These are phyloP conservation scores for Cheilosia scutellata DNA, from an alignment of 2,888 invertebrate species.

Conservation along the genomic window DNA sequence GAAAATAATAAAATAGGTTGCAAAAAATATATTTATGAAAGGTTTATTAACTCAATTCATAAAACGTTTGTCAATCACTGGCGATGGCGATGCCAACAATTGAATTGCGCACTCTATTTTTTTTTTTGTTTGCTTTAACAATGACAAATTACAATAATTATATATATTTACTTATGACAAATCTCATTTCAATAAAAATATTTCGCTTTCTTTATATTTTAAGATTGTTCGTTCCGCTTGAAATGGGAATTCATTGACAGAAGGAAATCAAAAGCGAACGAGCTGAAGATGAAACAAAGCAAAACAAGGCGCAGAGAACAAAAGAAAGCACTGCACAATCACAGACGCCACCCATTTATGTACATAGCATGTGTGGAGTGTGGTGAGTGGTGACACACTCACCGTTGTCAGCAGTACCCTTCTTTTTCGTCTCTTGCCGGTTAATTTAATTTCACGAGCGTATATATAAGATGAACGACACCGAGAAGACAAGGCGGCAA, in stretches of 20 bases:
- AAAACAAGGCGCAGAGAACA: conserved; percentile 27
- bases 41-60: too few species aligned
- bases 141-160: too few species aligned
- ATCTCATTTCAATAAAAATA: conserved; percentile 16
- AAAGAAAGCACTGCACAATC: conserved; percentile 38
- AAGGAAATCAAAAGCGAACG: conserved; percentile 40
- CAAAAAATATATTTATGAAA: too few species aligned
- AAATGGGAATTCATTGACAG: conserved; percentile 32
- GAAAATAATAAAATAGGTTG: too few species aligned
- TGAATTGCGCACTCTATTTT: too few species aligned
- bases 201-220: conserved; percentile 10
- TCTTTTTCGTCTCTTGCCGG: conserved; percentile 23
- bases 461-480: conserved; percentile 44
- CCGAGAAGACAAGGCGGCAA: conserved; percentile 34
- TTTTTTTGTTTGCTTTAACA: too few species aligned
- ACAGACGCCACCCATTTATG: conserved; percentile 42
- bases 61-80: too few species aligned
- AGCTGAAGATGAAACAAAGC: conserved; percentile 33
- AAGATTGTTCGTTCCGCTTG: conserved; percentile 28
- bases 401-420: conserved; percentile 8
- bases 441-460: conserved; percentile 55
- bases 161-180: neutral
- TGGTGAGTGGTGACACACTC: conserved; percentile 15
- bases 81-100: too few species aligned
- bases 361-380: neutral